Conservation (phyloP, 2,113 vertebrate species). For the Fukomys damarensis region DNA sequence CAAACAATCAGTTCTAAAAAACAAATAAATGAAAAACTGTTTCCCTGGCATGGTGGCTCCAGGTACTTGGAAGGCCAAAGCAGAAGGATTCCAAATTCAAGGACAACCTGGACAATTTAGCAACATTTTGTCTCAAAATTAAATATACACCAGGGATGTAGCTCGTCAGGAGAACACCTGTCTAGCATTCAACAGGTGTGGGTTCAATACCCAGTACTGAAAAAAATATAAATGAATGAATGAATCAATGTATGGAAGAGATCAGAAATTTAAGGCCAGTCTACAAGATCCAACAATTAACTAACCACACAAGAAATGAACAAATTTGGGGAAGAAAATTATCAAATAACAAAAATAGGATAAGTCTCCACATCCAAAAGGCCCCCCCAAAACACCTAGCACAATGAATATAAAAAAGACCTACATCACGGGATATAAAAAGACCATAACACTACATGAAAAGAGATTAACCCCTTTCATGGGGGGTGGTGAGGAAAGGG, state of each 20-base stretch:
- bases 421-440: background rate
- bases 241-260: no score
- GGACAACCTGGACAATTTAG: background rate
- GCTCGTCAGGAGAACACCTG: background rate
- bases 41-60: background rate
- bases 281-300: background rate
- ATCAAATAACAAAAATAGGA: background rate
- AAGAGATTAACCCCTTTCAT: background rate
- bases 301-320: background rate
- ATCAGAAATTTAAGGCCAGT: background rate
- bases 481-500: background rate
- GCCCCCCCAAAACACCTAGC: background rate
- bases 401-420: background rate
- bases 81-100: background rate
- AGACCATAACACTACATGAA: background rate
- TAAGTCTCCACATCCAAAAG: background rate
- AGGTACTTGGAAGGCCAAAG: background rate
- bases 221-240: background rate
- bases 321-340: background rate
- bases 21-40: background rate
- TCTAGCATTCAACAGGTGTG: background rate
- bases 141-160: background rate
- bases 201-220: background rate
- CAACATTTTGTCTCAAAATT: background rate
- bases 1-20: background rate